Evolutionary conservation across 2,113 vertebrate genomes (phyloP), one percentile per base, ranked within the genome.

Genomic region (Syngnathoides biaculeatus): DNA sequence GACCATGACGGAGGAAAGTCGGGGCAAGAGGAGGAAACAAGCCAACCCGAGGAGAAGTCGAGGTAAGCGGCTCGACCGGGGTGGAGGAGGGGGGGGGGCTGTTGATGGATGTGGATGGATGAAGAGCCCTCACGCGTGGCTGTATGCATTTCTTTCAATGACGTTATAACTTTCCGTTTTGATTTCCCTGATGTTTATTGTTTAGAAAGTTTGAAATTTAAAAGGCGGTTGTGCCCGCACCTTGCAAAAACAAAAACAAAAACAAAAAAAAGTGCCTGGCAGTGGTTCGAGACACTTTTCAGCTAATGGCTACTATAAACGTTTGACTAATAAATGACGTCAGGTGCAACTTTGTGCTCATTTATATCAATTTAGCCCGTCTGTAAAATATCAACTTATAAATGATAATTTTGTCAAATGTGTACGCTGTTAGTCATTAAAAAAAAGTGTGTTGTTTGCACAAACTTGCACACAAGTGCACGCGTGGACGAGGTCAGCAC

Each of bases 1-100:
- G 65, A 85, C 45, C 77, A 93, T 93, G 93, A 83, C 91, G 42
- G 92, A 93, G 76, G 91, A 91, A 81, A 91, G 86, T 52, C 71
- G 92, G 74, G 91, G 92, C 39, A 93, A 92, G 68, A 90, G 92
- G 11, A 90, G 93, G 80, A 94, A 94, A 74, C 93, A 94, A 86
- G 91, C 92, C 67, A 93, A 93, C 85, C 93, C 92, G 12, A 88
- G 86, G 75, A 90, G 92, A 22, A 94, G 91, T 53, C 86, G 87
- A 89, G 92, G 93, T 94, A 90, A 84, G 83, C 59, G 48, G 71
- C 71, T 59, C 55, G 24, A 11, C 22, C 26, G 1, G 45, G 45
- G 45, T 0, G 26, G 27, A 8, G 13, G 26, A 4, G 27, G 6
- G 14, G 26, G 27, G 27, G 55, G 26, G 24, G 39, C 19, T 13